Percentiles rank a stretch among this genome's conserved stretches.
These are phyloP conservation scores for Burhinus oedicnemus DNA, from an alignment of 2,113 vertebrate species.

Conservation along the genomic window DNA sequence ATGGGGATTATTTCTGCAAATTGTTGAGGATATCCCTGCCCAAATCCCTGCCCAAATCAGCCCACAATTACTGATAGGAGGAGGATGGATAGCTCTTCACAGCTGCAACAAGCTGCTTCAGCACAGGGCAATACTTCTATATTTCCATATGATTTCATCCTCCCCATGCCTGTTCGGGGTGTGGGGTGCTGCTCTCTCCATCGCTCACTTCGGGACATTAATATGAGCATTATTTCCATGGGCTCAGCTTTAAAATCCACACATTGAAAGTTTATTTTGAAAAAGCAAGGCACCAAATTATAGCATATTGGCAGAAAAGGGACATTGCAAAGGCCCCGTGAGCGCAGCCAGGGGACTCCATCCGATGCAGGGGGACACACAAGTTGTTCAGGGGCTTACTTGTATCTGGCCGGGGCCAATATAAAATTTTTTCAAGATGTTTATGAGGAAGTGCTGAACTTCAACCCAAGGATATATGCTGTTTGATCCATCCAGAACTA, in stretches of 20 bases:
- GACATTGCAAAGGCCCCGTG: rapidly evolving
- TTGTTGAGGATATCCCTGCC: not conserved
- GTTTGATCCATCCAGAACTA: constrained; percentile 96
- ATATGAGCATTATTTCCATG: rapidly evolving
- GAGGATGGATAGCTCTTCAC: not conserved
- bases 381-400: constrained; percentile 62
- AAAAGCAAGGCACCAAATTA: rapidly evolving
- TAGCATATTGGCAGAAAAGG: rapidly evolving
- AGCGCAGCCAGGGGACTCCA: not conserved
- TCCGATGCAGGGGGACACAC: rapidly evolving
- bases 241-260: not conserved
- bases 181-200: not conserved
- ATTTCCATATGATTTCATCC: not conserved
- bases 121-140: no score
- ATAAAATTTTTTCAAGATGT: constrained; percentile 93
- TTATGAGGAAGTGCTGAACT: constrained; percentile 96
- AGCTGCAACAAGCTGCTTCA: not conserved
- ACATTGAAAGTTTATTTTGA: not conserved
- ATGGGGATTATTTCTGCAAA: not conserved
- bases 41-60: not conserved
- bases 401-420: constrained; percentile 96
- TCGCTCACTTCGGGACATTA: not conserved
- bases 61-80: rapidly evolving
- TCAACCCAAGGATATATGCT: constrained; percentile 98
- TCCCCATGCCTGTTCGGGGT: rapidly evolving